A percentile compares a stretch with the other conserved stretches of the same genome.
These are phyloP conservation scores for Caenorhabditis tropicalis DNA, from an alignment of 1,140 invertebrate genomes.

Conservation along the genomic window DNA sequence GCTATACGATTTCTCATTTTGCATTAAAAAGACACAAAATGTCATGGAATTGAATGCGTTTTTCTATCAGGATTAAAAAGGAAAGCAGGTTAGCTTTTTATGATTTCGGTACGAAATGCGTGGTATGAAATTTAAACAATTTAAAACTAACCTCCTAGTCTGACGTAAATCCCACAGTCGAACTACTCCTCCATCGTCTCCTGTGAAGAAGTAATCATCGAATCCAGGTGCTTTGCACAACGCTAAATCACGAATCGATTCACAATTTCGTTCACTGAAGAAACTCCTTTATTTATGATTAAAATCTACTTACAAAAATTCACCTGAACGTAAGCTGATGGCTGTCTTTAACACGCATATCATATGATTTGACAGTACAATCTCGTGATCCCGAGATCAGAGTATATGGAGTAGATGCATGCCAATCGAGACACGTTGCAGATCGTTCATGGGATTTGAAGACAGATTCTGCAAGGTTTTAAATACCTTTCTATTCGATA, in stretches of 20 bases:
- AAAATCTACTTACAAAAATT: neutral
- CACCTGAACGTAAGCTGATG: conserved; percentile 25
- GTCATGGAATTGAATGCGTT: too few species aligned
- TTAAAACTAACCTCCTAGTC: neutral
- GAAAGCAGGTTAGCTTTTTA: too few species aligned
- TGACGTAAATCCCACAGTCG: conserved; percentile 42
- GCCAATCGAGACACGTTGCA: conserved; percentile 35
- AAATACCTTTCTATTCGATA: neutral
- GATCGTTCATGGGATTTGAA: conserved; percentile 35
- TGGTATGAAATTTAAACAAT: too few species aligned
- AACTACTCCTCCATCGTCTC: conserved; percentile 42
- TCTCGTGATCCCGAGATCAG: neutral
- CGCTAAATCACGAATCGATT: conserved; percentile 28
- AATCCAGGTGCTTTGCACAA: neutral
- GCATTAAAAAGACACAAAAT: too few species aligned
- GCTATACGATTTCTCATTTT: too few species aligned
- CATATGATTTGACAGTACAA: conserved; percentile 23
- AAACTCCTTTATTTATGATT: neutral
- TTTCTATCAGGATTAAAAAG: too few species aligned
- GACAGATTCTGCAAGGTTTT: conserved; percentile 9
- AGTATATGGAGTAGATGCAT: conserved; percentile 8
- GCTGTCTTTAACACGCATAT: conserved; percentile 17
- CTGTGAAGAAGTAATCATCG: conserved; percentile 25
- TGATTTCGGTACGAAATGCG: too few species aligned
- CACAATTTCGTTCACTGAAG: conserved; percentile 23